These are phyloP conservation scores for Coendou prehensilis DNA, from an alignment of 2,797 vertebrate genomes.

Conservation along the genomic window DNA sequence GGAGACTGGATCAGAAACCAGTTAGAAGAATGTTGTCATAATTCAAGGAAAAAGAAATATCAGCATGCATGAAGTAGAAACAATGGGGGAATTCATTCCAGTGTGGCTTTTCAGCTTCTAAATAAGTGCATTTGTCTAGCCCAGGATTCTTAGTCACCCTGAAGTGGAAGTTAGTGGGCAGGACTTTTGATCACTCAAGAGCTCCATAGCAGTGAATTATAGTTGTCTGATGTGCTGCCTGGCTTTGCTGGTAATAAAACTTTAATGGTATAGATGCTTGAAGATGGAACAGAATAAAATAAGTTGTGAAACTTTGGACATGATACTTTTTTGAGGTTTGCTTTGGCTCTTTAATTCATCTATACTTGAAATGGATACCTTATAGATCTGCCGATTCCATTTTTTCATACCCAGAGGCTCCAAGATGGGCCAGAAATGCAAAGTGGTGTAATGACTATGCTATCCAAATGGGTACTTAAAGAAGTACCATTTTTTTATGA, in stretches of 20 bases:
- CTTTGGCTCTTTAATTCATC: constrained; percentile 38
- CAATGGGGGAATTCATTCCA: constrained; percentile 28
- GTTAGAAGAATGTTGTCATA: not conserved
- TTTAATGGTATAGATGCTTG: constrained; percentile 17
- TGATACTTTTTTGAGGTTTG: constrained; percentile 10
- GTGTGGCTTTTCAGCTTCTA: not conserved
- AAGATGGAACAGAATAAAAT: constrained; percentile 50
- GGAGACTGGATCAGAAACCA: not conserved
- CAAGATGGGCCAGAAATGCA: not conserved
- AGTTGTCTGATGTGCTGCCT: not conserved
- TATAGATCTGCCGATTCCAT: not conserved
- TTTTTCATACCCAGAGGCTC: not conserved
- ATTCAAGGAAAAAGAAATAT: constrained; percentile 55
- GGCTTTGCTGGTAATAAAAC: not conserved
- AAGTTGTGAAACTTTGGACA: constrained; percentile 38
- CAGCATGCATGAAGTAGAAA: not conserved
- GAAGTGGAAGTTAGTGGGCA: not conserved
- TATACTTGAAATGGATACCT: not conserved
- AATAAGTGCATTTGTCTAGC: constrained; percentile 12
- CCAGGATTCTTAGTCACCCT: not conserved
- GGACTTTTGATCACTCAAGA: not conserved
- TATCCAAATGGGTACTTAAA: constrained; percentile 8
- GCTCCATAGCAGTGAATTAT: not conserved
- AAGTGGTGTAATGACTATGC: not conserved
- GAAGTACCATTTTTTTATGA: not conserved